phyloP scores from a whole-genome alignment of 2,888 invertebrate genomes.

The Proisotoma minuta region DNA sequence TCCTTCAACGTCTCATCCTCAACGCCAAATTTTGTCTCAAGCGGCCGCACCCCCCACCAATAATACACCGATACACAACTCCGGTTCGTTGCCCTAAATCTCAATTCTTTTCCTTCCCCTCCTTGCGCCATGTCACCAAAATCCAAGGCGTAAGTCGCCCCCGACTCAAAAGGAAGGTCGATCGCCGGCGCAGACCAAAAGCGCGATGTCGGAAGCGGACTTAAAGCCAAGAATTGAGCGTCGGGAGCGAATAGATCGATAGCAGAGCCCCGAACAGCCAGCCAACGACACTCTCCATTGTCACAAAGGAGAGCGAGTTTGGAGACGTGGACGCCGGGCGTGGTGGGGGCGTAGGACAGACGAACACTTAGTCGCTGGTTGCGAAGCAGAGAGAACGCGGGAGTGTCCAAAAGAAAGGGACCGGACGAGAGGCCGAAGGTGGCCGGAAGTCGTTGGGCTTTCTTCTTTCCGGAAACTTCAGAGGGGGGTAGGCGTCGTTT shows the following conservation, averaged over 20 bases:
- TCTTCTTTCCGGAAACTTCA: conserved; percentile 7
- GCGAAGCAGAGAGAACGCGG: conserved; percentile 29
- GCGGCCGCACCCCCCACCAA: conserved; percentile 34
- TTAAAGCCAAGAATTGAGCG: too few relatives aligned
- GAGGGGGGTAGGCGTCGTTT: not conserved
- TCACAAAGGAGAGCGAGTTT: conserved; percentile 42
- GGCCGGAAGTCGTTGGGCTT: conserved; percentile 13
- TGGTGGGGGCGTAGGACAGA: conserved; percentile 24
- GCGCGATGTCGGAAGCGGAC: conserved; percentile 6
- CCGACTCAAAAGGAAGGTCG: conserved; percentile 30
- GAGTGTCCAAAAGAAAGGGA: conserved; percentile 30
- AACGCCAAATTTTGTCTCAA: conserved; percentile 2
- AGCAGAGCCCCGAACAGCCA: conserved; percentile 35
- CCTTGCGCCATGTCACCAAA: conserved; percentile 33
- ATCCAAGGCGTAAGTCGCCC: conserved; percentile 22
- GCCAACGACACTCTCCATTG: conserved; percentile 41
- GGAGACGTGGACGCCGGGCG: conserved; percentile 22
- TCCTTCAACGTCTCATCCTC: not conserved
- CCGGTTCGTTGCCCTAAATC: conserved; percentile 30
- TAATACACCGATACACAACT: conserved; percentile 37
- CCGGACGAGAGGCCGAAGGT: too few relatives aligned
- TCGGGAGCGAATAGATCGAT: conserved; percentile 26
- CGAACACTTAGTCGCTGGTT: conserved; percentile 31
- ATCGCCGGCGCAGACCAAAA: conserved; percentile 34
- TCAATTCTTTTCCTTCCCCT: conserved; percentile 10